These are phyloP conservation scores for Callinectes sapidus DNA, from an alignment of 2,888 invertebrate species.

Conservation along the genomic window DNA sequence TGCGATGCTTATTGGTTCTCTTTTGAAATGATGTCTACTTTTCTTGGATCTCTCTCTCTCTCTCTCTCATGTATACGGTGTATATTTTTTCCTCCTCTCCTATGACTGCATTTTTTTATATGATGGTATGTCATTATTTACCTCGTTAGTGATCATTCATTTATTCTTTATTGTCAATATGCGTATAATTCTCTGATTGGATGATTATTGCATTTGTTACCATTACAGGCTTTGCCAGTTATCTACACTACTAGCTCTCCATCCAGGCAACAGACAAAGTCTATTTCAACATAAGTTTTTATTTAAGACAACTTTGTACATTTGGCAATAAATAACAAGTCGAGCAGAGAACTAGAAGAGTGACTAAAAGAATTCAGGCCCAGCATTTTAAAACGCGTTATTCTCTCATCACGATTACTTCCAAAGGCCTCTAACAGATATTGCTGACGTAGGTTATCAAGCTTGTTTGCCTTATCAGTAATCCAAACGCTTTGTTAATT, in stretches of 20 bases:
- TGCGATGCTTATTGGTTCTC: not conserved
- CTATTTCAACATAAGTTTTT: conserved; percentile 24
- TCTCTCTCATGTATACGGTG: no score
- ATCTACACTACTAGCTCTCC: no score
- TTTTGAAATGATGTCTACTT: not conserved
- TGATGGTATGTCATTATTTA: not conserved
- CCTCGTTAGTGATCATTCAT: not conserved
- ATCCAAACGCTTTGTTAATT: no score
- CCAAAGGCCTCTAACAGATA: no score
- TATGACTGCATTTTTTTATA: not conserved
- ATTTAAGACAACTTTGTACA: conserved; percentile 52
- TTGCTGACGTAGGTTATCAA: no score
- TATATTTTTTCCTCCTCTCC: not conserved
- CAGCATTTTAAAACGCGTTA: not conserved
- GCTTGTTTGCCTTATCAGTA: no score
- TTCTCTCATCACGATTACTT: no score
- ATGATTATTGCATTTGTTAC: not conserved
- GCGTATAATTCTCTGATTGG: not conserved
- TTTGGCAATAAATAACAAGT: conserved; percentile 50
- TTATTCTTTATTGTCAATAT: not conserved
- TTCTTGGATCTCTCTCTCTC: not conserved
- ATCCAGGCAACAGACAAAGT: not conserved
- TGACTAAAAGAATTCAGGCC: not conserved
- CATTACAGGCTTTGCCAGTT: not conserved
- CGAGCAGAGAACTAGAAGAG: not conserved